phyloP scores from a whole-genome alignment of 2,797 vertebrate genomes.

The Hozukius guyotensis region DNA sequence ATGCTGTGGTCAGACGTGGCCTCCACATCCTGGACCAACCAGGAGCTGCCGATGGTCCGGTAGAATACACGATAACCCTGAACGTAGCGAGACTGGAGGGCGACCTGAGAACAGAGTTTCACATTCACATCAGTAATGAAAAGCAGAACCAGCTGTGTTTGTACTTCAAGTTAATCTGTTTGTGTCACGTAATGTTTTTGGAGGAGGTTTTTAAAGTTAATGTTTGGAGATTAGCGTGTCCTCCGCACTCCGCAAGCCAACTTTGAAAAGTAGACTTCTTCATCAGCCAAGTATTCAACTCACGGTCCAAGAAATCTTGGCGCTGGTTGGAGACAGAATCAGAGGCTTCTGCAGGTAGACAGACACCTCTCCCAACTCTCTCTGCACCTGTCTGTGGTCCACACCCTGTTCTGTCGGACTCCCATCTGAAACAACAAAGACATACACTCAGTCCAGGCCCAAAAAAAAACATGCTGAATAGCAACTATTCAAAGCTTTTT shows the following conservation, averaged over 20 bases:
- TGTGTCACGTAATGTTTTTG: slow-evolving; percentile 12
- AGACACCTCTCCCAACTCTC: slow-evolving; percentile 86
- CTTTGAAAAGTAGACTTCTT: slow-evolving; percentile 38
- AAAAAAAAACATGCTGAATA: slow-evolving; percentile 6
- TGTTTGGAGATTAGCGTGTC: slow-evolving; percentile 49
- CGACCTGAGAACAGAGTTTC: slow-evolving; percentile 80
- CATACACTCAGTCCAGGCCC: background rate
- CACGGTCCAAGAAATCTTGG: slow-evolving; percentile 94
- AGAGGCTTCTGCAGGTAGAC: slow-evolving; percentile 89
- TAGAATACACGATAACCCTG: slow-evolving; percentile 94
- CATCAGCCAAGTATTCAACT: slow-evolving; percentile 74
- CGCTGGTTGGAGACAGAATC: slow-evolving; percentile 84
- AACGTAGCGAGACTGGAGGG: slow-evolving; percentile 85
- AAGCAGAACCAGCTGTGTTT: slow-evolving; percentile 7
- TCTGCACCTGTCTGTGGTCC: slow-evolving; percentile 88
- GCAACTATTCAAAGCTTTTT: slow-evolving; percentile 35
- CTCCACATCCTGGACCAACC: slow-evolving; percentile 86
- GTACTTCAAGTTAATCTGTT: slow-evolving; percentile 31
- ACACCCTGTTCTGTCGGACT: slow-evolving; percentile 82
- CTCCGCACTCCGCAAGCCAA: slow-evolving; percentile 20
- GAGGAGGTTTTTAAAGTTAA: slow-evolving; percentile 41
- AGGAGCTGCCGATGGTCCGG: slow-evolving; percentile 82
- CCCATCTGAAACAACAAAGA: slow-evolving; percentile 76
- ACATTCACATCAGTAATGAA: slow-evolving; percentile 17
- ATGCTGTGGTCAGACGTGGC: slow-evolving; percentile 80